These are phyloP conservation scores for Percopsis omiscomaycus DNA, from an alignment of 2,797 vertebrate genomes.

Conservation along the genomic window DNA sequence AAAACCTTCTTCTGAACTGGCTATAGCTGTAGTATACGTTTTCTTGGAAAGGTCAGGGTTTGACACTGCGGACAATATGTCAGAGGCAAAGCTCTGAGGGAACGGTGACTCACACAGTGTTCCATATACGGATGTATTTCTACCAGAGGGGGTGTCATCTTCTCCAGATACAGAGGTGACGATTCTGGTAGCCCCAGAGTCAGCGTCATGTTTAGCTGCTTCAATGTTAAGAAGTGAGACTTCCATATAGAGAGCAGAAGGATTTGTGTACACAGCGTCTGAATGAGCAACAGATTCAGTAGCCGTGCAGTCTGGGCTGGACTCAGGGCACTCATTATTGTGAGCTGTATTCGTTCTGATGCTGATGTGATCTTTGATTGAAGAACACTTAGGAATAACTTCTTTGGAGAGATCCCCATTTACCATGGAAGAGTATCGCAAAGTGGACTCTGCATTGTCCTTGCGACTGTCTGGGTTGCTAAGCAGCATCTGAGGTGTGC, in stretches of 20 bases:
- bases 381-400: not conserved
- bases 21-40: not conserved
- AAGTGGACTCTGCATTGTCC: not conserved
- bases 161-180: not conserved
- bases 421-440: not conserved
- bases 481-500: not conserved
- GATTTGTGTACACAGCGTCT: not conserved
- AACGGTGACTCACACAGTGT: slow-evolving; percentile 51
- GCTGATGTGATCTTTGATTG: slow-evolving; percentile 5
- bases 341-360: too few species aligned
- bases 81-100: slow-evolving; percentile 38
- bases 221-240: slow-evolving; percentile 1
- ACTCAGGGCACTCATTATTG: not conserved
- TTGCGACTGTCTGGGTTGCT: not conserved
- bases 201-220: slow-evolving; percentile 1
- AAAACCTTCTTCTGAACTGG: slow-evolving; percentile 21
- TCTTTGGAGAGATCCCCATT: not conserved
- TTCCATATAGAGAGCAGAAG: not conserved
- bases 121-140: slow-evolving; percentile 20
- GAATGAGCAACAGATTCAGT: slow-evolving; percentile 1
- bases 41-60: not conserved
- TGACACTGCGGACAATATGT: slow-evolving; percentile 6
- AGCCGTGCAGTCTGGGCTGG: not conserved
- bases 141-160: not conserved
- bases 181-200: too few species aligned